A percentile compares a stretch with the other conserved stretches of the same genome.
Conservation (phyloP, 2,113 vertebrate genomes). For the Triplophysa siluroides region DNA sequence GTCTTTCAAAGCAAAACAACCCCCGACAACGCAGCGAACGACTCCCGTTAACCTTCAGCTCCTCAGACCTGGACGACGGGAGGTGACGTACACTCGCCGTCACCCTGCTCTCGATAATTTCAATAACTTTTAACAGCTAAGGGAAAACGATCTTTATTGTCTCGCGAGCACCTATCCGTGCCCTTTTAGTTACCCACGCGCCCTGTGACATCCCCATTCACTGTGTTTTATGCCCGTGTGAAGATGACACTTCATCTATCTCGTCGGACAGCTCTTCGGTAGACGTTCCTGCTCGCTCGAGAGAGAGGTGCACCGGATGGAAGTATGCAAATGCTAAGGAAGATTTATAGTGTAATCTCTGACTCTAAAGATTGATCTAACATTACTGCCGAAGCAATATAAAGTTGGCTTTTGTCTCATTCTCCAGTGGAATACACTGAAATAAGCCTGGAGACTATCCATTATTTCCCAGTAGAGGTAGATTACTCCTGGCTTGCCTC, state of each 20-base stretch:
- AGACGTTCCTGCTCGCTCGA: background rate
- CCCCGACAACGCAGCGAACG: conserved; percentile 75
- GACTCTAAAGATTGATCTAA: conserved; percentile 38
- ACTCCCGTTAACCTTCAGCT: conserved; percentile 75
- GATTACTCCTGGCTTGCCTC: conserved; percentile 69
- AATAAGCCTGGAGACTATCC: conserved; percentile 72
- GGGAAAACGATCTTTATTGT: conserved; percentile 59
- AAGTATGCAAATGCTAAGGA: conserved; percentile 36
- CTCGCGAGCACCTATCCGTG: conserved; percentile 50
- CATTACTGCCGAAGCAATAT: conserved; percentile 34
- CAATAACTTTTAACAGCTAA: conserved; percentile 75
- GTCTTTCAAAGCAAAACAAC: conserved; percentile 73
- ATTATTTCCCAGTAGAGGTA: conserved; percentile 76
- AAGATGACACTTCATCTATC: conserved; percentile 38
- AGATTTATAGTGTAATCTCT: conserved; percentile 40
- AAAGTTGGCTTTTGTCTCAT: conserved; percentile 34
- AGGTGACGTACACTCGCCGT: conserved; percentile 50
- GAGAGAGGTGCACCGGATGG: conserved; percentile 8
- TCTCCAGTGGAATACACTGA: conserved; percentile 52
- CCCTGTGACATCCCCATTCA: conserved; percentile 10
- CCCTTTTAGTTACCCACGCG: conserved; percentile 48
- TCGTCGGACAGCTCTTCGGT: conserved; percentile 17
- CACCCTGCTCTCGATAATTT: conserved; percentile 67
- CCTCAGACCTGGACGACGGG: conserved; percentile 46
- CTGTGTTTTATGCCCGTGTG: conserved; percentile 10